phyloP scores from a whole-genome alignment of 2,888 invertebrate species.

The Smittia aterrima region DNA sequence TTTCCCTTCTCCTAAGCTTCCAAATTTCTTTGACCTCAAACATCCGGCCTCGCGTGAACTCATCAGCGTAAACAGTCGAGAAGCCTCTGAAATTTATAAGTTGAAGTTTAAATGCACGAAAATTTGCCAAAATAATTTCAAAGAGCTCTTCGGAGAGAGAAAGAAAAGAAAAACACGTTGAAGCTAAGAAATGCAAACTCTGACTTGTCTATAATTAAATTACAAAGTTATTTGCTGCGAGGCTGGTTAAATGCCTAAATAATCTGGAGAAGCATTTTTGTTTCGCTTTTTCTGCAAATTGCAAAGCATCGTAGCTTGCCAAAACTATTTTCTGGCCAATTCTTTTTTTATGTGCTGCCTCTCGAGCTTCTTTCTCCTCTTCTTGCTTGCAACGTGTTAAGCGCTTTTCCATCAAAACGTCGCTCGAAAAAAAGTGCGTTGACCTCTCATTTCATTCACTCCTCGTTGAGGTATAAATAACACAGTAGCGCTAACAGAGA shows the following conservation, averaged over 20 bases:
- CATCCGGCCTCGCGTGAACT: background rate
- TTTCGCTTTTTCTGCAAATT: background rate
- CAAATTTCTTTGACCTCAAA: conserved; percentile 6
- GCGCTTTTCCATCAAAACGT: conserved; percentile 9
- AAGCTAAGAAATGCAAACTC: background rate
- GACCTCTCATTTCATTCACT: conserved; percentile 11
- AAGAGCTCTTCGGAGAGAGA: background rate
- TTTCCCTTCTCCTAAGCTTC: background rate
- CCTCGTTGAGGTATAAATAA: conserved; percentile 6
- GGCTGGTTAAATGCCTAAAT: background rate
- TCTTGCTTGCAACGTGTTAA: too few species aligned
- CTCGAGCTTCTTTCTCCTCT: too few species aligned
- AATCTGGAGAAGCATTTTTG: background rate
- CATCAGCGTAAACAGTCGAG: background rate
- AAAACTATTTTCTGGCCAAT: too few species aligned
- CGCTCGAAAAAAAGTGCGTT: conserved; percentile 18
- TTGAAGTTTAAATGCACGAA: background rate
- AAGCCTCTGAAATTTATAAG: background rate
- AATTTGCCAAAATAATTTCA: background rate
- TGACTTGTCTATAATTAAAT: conserved; percentile 24
- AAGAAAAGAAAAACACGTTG: background rate
- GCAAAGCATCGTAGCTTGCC: too few species aligned
- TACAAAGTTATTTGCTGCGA: conserved; percentile 9
- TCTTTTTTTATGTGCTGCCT: too few species aligned
- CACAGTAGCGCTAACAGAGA: background rate